Base-by-base conservation (phyloP, 2,113 vertebrate genomes). In the Channa maculata region DNA sequence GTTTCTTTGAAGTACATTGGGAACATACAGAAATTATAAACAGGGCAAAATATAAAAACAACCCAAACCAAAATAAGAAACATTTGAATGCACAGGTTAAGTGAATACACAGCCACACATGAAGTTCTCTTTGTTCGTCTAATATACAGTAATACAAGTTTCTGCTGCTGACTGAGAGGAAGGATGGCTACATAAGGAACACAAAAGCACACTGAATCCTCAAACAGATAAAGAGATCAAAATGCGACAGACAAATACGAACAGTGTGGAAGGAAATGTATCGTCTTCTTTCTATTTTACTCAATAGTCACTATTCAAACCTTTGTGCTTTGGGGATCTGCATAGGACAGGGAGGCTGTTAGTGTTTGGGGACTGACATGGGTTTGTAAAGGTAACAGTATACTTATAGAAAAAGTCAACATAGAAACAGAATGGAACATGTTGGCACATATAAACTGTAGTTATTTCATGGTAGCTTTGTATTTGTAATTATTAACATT, bases 1-100 rank as follows among this genome's bases (percentile, higher is more conserved):
- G 88, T 91, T 92, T 90, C 78, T 92, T 81, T 92, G 86, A 91
- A 92, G 87, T 90, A 93, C 90, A 92, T 88, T 89, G 86, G 90
- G 87, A 92, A 86, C 86, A 85, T 91, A 94, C 82, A 92, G 87
- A 93, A 92, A 83, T 53, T 63, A 86, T 80, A 66, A 64, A 33
- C 45, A 64, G 59, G 37, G 58, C 68, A 80, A 69, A 49, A 86
- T 86, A 85, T 52, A 69, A 41, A 61, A 84, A 84, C 82, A 89
- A 88, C 69, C 78, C 74, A 87, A 88, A 7, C 74, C 36, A 86
- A 70, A 77, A 77, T 86, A 74, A 77, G 73, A 57, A 85, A 85
- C 15, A 74, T 59, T 59, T 79, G 80, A 72, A 91, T 86, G 84
- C 80, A 84, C 83, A 89, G 85, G 88, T 89, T 81, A 86, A 88